phyloP scores from a whole-genome alignment of 2,797 vertebrate genomes.

The Takifugu ocellatus region DNA sequence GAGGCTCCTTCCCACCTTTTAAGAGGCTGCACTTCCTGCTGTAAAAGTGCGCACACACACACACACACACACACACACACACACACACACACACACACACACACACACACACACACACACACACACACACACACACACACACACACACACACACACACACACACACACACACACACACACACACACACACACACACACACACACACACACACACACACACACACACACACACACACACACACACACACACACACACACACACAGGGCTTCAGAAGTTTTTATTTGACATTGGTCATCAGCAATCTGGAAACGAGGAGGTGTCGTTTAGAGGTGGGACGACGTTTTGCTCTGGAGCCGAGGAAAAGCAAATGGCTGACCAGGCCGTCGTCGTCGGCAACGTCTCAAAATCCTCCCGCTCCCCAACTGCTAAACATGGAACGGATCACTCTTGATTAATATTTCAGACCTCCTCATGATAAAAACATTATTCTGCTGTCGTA shows the following conservation, averaged over 20 bases:
- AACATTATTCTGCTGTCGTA: conserved; percentile 58
- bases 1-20: conserved; percentile 23
- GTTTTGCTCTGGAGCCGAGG: no score
- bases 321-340: no score
- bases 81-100: neutral
- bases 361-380: conserved; percentile 19
- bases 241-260: conserved; percentile 1
- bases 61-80: neutral
- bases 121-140: neutral
- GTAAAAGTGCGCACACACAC: conserved; percentile 27
- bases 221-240: conserved; percentile 20
- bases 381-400: conserved; percentile 17
- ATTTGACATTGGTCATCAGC: conserved; percentile 41
- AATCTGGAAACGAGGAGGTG: conserved; percentile 22
- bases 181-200: neutral
- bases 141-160: neutral
- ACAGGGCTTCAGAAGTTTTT: conserved; percentile 52
- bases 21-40: conserved; percentile 34
- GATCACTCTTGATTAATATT: conserved; percentile 61
- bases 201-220: neutral
- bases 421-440: conserved; percentile 60
- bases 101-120: neutral
- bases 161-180: neutral
- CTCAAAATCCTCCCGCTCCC: conserved; percentile 17
- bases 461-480: conserved; percentile 60